A percentile compares a stretch with the other conserved stretches of the same genome.
Evolutionary conservation across 2,797 vertebrate species (phyloP).

Genomic region (Crenichthys baileyi): DNA sequence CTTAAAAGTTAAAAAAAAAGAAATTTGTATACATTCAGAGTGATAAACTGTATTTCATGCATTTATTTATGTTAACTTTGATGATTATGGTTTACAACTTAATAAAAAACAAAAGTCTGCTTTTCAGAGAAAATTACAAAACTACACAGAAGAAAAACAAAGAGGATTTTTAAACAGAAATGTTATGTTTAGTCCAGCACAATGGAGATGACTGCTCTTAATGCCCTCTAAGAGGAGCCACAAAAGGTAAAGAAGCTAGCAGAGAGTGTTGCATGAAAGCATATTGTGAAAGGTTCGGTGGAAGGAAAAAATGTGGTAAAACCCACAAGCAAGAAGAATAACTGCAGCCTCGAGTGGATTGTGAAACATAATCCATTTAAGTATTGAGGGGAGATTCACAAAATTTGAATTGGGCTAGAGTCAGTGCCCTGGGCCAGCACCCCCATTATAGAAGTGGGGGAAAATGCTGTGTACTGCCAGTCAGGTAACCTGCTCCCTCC

Average conservation of each 20-base stretch:
- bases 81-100: not conserved
- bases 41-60: not conserved
- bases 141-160: not conserved
- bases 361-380: no score
- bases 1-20: not conserved
- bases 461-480: not conserved
- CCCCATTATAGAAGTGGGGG: not conserved
- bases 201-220: not conserved
- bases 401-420: not conserved
- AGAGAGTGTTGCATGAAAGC: not conserved
- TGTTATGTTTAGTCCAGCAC: not conserved
- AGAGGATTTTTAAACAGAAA: not conserved
- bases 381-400: not conserved
- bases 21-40: not conserved
- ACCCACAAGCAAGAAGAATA: not conserved
- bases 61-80: not conserved
- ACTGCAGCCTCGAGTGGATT: not conserved
- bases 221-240: not conserved
- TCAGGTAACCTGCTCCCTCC: not conserved
- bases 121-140: not conserved
- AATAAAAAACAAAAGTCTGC: not conserved
- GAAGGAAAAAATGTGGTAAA: not conserved
- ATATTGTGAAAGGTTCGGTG: not conserved
- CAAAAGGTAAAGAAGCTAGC: not conserved
- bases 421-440: not conserved